Evolutionary conservation across 2,113 vertebrate genomes (phyloP), one percentile per base, ranked within the genome.

Genomic region (Tachuris rubrigastra): DNA sequence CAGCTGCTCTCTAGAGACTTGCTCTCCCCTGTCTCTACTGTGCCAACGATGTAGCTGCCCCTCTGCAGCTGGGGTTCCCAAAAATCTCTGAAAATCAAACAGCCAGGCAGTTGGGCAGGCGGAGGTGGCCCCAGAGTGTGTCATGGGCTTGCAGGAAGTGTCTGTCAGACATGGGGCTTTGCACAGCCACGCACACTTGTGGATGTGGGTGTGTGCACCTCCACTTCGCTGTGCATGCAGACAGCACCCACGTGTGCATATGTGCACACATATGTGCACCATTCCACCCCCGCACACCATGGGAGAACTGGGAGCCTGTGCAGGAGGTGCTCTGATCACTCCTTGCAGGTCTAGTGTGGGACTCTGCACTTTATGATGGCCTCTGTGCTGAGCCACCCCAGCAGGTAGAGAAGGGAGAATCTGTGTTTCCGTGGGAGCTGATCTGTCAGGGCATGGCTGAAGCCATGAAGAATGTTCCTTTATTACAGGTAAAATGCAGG

Each of bases 231-330:
- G 1, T 81, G 55, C 42, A 41, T 1, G 10, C 77, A 89, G 73
- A 58, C 66, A 73, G 75, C 92, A 92, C 87, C 85, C 87, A 89
- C 79, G 21, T 58, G 59, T 39, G 67, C 91, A 80, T 94, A 90
- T 92, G 90, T 71, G 66, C 93, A 67, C 31, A 49, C 87, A 86
- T 96, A 92, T 93, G 90, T 74, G 79, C 72, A 56, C 47, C 9
- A 11, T 83, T 62, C 58, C 59, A 93, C 81, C 91, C 59, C 83
- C 17, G 6, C 79, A 77, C 80, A 90, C 47, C 37, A 41, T 1
- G 59, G 72, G 55, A 80, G 79, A 86, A 82, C 33, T 39, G 37
- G 8, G 25, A 60, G 58, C 46, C 46, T 33, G 37, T 27, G 56
- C 82, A 58, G 72, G 46, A 83, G 79, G 24, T 8, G 23, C n/a